Conservation (phyloP, 2,888 invertebrate species). For the Norana najaformis region DNA sequence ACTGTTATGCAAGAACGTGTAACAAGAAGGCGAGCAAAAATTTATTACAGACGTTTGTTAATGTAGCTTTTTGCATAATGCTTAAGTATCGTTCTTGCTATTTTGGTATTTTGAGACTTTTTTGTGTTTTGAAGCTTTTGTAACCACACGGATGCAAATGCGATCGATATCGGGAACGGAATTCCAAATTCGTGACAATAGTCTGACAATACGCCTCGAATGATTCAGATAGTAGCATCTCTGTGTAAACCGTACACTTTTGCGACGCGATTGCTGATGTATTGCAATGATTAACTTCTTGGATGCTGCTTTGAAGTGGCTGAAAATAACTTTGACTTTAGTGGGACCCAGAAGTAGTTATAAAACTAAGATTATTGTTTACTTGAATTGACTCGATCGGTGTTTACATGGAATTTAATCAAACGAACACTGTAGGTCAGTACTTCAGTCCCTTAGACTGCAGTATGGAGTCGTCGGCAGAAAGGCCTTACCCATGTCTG, state of each 20-base stretch:
- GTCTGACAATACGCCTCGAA: not conserved
- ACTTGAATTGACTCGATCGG: not conserved
- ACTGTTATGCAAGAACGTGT: not conserved
- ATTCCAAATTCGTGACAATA: not conserved
- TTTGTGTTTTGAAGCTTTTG: not conserved
- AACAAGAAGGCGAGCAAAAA: not conserved
- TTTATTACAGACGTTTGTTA: slow-evolving; percentile 9
- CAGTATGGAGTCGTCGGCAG: not conserved
- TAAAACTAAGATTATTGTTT: not conserved
- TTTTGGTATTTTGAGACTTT: not conserved
- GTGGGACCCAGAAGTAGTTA: not conserved
- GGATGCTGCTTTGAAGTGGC: not conserved
- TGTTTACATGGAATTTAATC: slow-evolving; percentile 21
- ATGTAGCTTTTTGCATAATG: not conserved
- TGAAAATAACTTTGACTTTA: not conserved
- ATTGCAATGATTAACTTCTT: slow-evolving; percentile 13
- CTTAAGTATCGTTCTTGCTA: not conserved
- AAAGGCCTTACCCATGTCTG: slow-evolving; percentile 15
- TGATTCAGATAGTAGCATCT: not conserved
- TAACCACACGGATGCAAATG: not conserved
- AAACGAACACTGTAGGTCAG: not conserved
- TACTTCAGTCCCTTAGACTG: slow-evolving; percentile 16
- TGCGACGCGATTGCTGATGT: not conserved
- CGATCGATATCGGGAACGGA: not conserved
- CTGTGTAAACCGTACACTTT: not conserved